A percentile compares a stretch with the other conserved stretches of the same genome.
Conservation (phyloP, 2,797 vertebrate species). For the Lutjanus campechanus region DNA sequence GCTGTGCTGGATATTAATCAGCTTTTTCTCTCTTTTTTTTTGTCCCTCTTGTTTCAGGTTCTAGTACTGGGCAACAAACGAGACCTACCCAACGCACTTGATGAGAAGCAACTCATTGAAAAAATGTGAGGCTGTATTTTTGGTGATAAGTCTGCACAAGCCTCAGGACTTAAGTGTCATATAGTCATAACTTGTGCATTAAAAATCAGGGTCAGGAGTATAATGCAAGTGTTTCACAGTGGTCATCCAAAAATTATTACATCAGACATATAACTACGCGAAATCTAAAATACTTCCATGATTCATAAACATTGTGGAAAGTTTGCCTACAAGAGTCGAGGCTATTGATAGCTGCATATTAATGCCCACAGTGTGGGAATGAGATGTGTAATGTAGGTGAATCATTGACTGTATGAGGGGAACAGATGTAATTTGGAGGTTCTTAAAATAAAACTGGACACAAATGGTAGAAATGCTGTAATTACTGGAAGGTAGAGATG, state of each 20-base stretch:
- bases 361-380: neutral
- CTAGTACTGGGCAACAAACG: constrained; percentile 98
- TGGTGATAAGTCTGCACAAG: neutral
- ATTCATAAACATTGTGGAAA: neutral
- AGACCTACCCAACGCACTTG: constrained; percentile 94
- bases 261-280: neutral
- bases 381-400: neutral
- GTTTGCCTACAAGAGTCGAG: neutral
- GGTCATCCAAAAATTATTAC: neutral
- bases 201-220: neutral
- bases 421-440: neutral
- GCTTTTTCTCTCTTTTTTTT: neutral
- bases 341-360: neutral
- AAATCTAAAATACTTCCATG: neutral
- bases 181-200: neutral
- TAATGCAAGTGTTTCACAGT: neutral
- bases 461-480: neutral
- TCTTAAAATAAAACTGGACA: neutral
- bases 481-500: neutral
- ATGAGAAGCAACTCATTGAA: constrained; percentile 99
- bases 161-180: neutral
- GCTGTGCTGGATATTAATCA: constrained; percentile 17
- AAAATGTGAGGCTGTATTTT: constrained; percentile 91
- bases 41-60: constrained; percentile 85
- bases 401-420: neutral